Conservation (phyloP, 2,797 vertebrate genomes). For the Pseudopleuronectes americanus region DNA sequence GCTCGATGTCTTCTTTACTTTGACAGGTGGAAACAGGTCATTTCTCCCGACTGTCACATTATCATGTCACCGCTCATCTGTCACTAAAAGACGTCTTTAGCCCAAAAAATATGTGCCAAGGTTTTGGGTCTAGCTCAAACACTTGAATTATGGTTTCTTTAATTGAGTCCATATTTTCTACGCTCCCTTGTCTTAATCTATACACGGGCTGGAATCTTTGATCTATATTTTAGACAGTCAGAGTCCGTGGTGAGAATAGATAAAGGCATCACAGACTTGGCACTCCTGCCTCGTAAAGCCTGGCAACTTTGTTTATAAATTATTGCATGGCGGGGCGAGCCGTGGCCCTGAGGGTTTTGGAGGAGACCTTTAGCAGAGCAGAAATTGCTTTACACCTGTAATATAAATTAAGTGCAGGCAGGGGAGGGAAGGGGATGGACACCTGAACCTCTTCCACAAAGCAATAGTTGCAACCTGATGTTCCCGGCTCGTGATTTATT, state of each 20-base stretch:
- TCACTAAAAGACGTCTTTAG: not conserved
- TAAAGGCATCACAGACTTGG: constrained; percentile 72
- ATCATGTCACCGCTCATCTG: constrained; percentile 12
- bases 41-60: constrained; percentile 39
- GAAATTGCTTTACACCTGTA: constrained; percentile 77
- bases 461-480: constrained; percentile 45
- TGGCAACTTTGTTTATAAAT: constrained; percentile 77
- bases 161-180: constrained; percentile 19
- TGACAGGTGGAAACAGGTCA: constrained; percentile 33
- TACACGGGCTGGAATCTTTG: constrained; percentile 61
- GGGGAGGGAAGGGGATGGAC: constrained; percentile 51
- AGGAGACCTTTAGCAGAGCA: constrained; percentile 75
- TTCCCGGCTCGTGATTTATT: constrained; percentile 60
- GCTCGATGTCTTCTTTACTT: constrained; percentile 30
- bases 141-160: constrained; percentile 10
- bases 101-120: not conserved
- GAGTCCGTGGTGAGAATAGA: constrained; percentile 70
- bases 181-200: constrained; percentile 54
- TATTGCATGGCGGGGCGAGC: constrained; percentile 68
- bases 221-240: constrained; percentile 76
- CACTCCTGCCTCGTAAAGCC: constrained; percentile 73
- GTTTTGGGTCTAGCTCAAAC: constrained; percentile 10
- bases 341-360: constrained; percentile 67
- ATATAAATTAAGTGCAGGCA: constrained; percentile 76
- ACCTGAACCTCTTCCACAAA: constrained; percentile 64